phyloP scores from a whole-genome alignment of 2,113 vertebrate genomes.

The Lonchura striata region DNA sequence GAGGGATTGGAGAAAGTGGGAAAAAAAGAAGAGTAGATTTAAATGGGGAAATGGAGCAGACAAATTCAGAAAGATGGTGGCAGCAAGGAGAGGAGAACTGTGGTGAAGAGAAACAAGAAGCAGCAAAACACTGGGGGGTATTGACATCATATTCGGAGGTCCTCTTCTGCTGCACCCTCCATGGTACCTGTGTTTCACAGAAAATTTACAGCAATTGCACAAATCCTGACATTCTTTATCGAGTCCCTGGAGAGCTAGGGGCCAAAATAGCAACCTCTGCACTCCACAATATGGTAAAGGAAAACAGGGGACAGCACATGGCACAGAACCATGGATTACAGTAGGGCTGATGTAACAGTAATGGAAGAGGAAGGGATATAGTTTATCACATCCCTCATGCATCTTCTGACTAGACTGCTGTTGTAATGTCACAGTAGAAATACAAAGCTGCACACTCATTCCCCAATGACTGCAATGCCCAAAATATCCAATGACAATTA shows the following conservation, averaged over 20 bases:
- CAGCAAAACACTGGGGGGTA: not conserved
- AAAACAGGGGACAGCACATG: not conserved
- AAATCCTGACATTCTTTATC: not conserved
- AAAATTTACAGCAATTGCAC: not conserved
- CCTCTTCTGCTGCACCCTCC: not conserved
- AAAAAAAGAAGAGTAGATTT: not conserved
- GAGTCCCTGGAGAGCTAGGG: not conserved
- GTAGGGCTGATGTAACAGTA: not conserved
- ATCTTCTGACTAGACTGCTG: not conserved
- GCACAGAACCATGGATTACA: not conserved
- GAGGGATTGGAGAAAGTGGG: accelerated
- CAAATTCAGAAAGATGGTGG: not conserved
- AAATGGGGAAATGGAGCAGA: not conserved
- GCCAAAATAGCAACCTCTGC: not conserved
- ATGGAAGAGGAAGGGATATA: not conserved
- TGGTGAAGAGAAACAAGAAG: not conserved
- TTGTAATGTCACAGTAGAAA: not conserved
- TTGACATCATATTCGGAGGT: not conserved
- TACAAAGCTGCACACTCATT: constrained; percentile 14
- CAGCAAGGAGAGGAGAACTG: not conserved
- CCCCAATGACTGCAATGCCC: constrained; percentile 31
- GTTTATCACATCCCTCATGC: not conserved
- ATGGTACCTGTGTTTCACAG: not conserved
- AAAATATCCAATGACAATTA: constrained; percentile 24
- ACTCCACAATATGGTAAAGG: not conserved